A percentile compares a stretch with the other conserved stretches of the same genome.
These are phyloP conservation scores for Iphiclides podalirius DNA, from an alignment of 2,888 invertebrate species.

Conservation along the genomic window DNA sequence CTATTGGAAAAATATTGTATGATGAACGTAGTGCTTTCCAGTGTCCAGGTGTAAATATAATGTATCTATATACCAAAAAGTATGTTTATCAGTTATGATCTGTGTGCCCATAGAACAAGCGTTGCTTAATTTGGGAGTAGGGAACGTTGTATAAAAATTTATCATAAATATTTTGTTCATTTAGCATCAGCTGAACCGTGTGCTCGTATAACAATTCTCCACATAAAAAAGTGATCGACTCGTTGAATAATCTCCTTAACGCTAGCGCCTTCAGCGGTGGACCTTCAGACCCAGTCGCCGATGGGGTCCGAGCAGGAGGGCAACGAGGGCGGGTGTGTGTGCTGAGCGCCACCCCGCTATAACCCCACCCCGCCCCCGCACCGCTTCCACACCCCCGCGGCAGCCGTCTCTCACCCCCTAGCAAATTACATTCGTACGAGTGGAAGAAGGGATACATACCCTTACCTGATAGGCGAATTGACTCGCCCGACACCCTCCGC, in stretches of 20 bases:
- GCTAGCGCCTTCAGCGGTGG: constrained; percentile 82
- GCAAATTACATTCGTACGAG: constrained; percentile 1
- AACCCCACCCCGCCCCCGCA: constrained; percentile 29
- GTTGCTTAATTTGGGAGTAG: too few relatives aligned
- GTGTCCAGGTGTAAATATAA: too few relatives aligned
- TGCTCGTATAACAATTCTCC: too few relatives aligned
- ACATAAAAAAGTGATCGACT: too few relatives aligned
- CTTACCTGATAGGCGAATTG: neutral
- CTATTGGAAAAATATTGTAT: too few relatives aligned
- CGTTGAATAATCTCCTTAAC: constrained; percentile 45
- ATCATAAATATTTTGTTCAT: too few relatives aligned
- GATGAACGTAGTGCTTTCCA: too few relatives aligned
- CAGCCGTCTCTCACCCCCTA: constrained; percentile 4
- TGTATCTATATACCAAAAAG: too few relatives aligned
- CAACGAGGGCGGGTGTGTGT: constrained; percentile 91
- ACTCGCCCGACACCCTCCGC: neutral
- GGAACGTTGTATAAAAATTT: too few relatives aligned
- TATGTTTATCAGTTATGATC: too few relatives aligned
- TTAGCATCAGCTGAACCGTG: too few relatives aligned
- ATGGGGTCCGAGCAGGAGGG: constrained; percentile 89
- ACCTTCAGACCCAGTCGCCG: constrained; percentile 89
- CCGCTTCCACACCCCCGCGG: constrained; percentile 24
- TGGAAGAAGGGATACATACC: neutral
- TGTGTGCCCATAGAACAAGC: too few relatives aligned
- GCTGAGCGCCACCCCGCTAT: constrained; percentile 72